phyloP scores from a whole-genome alignment of 1,140 invertebrate genomes.

The Caenorhabditis tropicalis region DNA sequence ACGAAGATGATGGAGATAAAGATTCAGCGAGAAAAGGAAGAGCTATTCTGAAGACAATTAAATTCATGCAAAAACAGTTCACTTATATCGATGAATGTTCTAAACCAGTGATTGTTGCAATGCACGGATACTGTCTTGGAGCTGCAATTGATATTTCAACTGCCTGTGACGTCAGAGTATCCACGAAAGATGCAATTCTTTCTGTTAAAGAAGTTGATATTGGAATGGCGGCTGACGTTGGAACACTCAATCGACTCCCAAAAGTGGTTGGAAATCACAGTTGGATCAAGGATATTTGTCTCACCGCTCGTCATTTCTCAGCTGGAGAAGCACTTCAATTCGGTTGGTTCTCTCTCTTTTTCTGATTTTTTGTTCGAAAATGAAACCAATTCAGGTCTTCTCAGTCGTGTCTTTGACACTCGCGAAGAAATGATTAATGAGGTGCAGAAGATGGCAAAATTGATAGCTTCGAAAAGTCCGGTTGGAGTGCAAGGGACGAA shows the following conservation, averaged over 20 bases:
- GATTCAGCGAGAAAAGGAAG: constrained; percentile 34
- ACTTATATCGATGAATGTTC: constrained; percentile 47
- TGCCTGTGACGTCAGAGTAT: constrained; percentile 50
- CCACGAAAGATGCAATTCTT: constrained; percentile 50
- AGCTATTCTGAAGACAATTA: background rate
- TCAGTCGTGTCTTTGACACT: constrained; percentile 51
- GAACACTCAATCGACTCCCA: constrained; percentile 87
- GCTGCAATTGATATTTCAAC: constrained; percentile 50
- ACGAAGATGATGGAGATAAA: background rate
- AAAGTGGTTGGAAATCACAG: constrained; percentile 90
- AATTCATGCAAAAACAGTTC: constrained; percentile 29
- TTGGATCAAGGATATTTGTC: constrained; percentile 84
- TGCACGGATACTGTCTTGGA: constrained; percentile 51
- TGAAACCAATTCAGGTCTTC: constrained; percentile 49
- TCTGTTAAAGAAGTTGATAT: constrained; percentile 73
- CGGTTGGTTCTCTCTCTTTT: constrained; percentile 81
- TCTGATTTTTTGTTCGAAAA: constrained; percentile 74
- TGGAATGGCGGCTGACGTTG: constrained; percentile 92
- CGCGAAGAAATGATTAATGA: constrained; percentile 77
- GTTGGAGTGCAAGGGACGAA: constrained; percentile 83
- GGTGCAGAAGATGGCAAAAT: constrained; percentile 80
- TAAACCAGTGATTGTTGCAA: constrained; percentile 49
- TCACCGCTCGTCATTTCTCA: constrained; percentile 83
- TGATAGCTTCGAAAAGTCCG: constrained; percentile 90
- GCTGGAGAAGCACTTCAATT: constrained; percentile 81